These are phyloP conservation scores for Ageneiosus marmoratus DNA, from an alignment of 2,113 vertebrate species.

Conservation along the genomic window DNA sequence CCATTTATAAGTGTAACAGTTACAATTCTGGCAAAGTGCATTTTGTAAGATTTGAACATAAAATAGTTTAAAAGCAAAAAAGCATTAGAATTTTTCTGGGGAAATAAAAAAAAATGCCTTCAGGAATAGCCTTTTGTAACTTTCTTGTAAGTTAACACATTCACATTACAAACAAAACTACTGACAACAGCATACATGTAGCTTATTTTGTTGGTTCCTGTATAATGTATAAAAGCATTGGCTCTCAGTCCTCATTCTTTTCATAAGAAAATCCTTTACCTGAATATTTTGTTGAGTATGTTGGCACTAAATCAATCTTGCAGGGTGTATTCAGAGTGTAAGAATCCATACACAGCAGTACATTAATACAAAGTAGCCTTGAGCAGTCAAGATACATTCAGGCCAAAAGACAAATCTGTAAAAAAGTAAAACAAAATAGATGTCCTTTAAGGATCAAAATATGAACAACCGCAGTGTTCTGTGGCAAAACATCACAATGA, in stretches of 20 bases:
- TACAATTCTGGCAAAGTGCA: neutral
- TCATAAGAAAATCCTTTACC: neutral
- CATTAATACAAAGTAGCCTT: neutral
- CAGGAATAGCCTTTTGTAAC: neutral
- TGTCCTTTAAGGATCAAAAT: neutral
- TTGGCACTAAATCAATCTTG: neutral
- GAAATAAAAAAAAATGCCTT: conserved; percentile 7
- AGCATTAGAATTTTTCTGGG: neutral
- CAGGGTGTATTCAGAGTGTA: neutral
- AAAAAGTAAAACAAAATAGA: neutral
- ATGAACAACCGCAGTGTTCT: neutral
- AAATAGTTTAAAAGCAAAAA: neutral
- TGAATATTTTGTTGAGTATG: neutral
- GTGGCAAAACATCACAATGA: neutral
- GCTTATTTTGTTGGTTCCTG: neutral
- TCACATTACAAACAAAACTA: neutral
- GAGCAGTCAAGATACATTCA: neutral
- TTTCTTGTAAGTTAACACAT: neutral
- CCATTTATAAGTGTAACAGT: neutral
- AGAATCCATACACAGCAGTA: neutral
- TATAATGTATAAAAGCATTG: neutral
- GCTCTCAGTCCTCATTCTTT: neutral
- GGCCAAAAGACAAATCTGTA: neutral
- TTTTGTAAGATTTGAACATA: neutral
- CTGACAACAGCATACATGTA: neutral